Evolutionary conservation across 2,113 vertebrate species (phyloP).

Genomic region (Danionella cerebrum): DNA sequence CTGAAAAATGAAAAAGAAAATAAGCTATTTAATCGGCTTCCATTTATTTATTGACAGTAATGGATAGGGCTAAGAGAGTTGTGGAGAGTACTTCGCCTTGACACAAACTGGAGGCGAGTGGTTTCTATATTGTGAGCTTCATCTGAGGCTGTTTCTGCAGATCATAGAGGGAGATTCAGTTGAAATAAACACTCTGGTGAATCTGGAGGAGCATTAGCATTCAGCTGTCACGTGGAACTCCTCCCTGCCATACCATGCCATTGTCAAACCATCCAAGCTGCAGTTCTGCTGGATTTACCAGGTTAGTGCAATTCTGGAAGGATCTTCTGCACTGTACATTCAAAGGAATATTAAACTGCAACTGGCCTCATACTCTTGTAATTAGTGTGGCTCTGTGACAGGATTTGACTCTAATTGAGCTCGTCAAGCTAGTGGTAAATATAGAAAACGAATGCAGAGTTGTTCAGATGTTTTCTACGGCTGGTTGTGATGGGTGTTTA

Average conservation of each 20-base stretch:
- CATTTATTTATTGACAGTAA: too few species aligned
- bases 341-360: not conserved
- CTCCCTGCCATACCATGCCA: slow-evolving; percentile 26
- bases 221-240: slow-evolving; percentile 34
- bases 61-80: not conserved
- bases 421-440: slow-evolving; percentile 7
- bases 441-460: not conserved
- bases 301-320: not conserved
- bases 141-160: not conserved
- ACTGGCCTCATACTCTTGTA: not conserved
- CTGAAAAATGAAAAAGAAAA: too few species aligned
- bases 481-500: not conserved
- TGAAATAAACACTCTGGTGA: slow-evolving; percentile 30
- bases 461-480: not conserved
- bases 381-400: not conserved
- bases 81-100: too few species aligned
- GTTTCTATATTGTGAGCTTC: not conserved
- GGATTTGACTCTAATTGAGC: slow-evolving; percentile 1
- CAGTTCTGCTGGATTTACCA: not conserved
- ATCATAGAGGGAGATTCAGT: slow-evolving; percentile 7
- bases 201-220: slow-evolving; percentile 18
- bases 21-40: too few species aligned
- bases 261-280: slow-evolving; percentile 31
- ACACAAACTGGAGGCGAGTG: not conserved
- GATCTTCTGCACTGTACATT: not conserved